Evolutionary conservation across 2,888 invertebrate genomes (phyloP).

Genomic region (Acleris emargana): DNA sequence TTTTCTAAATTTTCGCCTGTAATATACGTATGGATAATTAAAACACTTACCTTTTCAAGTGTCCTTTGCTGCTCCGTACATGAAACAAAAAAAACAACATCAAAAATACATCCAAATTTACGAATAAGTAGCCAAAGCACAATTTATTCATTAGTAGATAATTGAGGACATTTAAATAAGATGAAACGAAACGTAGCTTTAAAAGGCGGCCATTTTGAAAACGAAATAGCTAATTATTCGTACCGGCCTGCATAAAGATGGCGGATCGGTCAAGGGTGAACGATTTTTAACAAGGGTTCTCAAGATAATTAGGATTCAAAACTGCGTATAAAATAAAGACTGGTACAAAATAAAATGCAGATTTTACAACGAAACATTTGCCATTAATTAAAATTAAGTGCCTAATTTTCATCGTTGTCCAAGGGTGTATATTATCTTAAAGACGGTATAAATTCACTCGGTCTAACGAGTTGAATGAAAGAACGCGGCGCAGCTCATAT

Average conservation of each 20-base stretch:
- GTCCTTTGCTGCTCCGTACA: constrained; percentile 63
- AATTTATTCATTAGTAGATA: constrained; percentile 29
- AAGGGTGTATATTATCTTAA: no score
- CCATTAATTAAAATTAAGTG: no score
- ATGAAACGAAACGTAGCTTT: constrained; percentile 22
- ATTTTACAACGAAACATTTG: no score
- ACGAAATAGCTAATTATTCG: constrained; percentile 24
- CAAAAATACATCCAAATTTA: constrained; percentile 4
- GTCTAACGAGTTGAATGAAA: no score
- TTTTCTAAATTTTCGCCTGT: no score
- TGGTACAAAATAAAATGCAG: no score
- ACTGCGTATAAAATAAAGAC: no score
- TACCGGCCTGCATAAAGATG: not conserved
- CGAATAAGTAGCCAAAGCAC: constrained; percentile 11
- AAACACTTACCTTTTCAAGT: constrained; percentile 72
- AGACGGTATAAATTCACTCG: no score
- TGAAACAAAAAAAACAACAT: constrained; percentile 60
- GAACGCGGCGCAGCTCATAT: no score
- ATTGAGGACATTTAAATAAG: constrained; percentile 27
- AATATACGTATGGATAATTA: not conserved
- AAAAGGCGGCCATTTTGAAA: constrained; percentile 16
- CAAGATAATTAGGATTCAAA: not conserved
- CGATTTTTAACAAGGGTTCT: not conserved
- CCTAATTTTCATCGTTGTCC: no score
- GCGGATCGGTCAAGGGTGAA: not conserved